Evolutionary conservation across 2,113 vertebrate genomes (phyloP).

Genomic region (Rhea americana): DNA sequence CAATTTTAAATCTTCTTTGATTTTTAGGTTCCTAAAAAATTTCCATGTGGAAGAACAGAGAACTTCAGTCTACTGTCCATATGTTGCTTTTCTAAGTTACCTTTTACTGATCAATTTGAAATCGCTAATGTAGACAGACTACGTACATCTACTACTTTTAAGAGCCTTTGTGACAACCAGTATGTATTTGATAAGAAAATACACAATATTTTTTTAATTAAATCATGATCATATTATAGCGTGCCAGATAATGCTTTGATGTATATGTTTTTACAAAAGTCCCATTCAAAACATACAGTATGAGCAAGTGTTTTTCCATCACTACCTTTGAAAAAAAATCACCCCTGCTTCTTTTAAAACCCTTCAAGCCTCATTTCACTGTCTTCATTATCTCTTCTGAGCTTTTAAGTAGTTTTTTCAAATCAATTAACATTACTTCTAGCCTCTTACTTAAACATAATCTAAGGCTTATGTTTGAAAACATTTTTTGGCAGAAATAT

Average conservation of each 20-base stretch:
- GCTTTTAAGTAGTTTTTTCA: not conserved
- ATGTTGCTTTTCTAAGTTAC: not conserved
- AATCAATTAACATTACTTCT: not conserved
- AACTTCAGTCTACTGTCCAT: not conserved
- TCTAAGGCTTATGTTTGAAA: not conserved
- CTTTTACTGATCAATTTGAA: not conserved
- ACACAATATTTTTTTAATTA: not conserved
- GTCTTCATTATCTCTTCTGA: not conserved
- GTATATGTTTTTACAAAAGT: not conserved
- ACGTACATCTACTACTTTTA: not conserved
- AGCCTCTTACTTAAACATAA: not conserved
- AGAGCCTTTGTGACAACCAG: not conserved
- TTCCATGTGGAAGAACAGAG: not conserved
- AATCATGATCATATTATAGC: not conserved
- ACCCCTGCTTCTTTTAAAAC: not conserved
- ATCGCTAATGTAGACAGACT: not conserved
- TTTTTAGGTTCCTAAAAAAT: not conserved
- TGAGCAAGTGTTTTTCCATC: not conserved
- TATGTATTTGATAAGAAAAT: not conserved
- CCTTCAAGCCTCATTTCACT: not conserved
- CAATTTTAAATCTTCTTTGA: not conserved
- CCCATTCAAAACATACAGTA: not conserved
- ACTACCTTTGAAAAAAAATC: not conserved
- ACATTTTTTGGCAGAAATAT: not conserved
- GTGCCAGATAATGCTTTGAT: not conserved